These are phyloP conservation scores for Metalampra italica DNA, from an alignment of 2,888 invertebrate genomes.

Conservation along the genomic window DNA sequence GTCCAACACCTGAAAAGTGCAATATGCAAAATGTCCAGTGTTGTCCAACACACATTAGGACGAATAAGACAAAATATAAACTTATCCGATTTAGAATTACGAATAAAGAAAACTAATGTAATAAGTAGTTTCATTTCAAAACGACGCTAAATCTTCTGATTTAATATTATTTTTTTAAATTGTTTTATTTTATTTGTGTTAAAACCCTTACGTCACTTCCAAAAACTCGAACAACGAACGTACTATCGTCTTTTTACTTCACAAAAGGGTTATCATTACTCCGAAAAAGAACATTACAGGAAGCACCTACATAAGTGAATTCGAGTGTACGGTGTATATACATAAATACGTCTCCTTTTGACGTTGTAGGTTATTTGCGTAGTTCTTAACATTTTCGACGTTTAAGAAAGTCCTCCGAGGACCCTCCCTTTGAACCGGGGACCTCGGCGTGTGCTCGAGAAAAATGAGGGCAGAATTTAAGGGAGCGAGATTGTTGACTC, in stretches of 20 bases:
- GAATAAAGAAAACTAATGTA: too few relatives aligned
- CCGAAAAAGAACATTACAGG: conserved; percentile 2
- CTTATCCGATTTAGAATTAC: too few relatives aligned
- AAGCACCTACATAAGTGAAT: background rate
- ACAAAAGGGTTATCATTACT: background rate
- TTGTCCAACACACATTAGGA: too few relatives aligned
- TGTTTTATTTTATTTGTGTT: too few relatives aligned
- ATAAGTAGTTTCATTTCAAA: too few relatives aligned
- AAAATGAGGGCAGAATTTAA: conserved; percentile 1
- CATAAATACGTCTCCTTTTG: conserved; percentile 18
- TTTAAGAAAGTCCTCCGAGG: conserved; percentile 29
- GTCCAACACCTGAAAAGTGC: too few relatives aligned
- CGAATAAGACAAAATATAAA: too few relatives aligned
- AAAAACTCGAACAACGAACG: background rate
- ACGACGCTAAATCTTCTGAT: too few relatives aligned
- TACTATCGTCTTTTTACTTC: background rate
- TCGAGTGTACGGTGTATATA: background rate
- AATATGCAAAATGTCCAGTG: too few relatives aligned
- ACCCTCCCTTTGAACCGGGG: conserved; percentile 33
- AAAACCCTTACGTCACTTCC: too few relatives aligned
- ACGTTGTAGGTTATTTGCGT: conserved; percentile 17
- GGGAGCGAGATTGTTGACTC: background rate
- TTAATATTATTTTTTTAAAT: too few relatives aligned
- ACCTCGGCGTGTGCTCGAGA: background rate
- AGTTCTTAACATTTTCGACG: conserved; percentile 28